A percentile compares a stretch with the other conserved stretches of the same genome.
Conservation (phyloP, 2,797 vertebrate genomes). For the Apodemus agrarius region DNA sequence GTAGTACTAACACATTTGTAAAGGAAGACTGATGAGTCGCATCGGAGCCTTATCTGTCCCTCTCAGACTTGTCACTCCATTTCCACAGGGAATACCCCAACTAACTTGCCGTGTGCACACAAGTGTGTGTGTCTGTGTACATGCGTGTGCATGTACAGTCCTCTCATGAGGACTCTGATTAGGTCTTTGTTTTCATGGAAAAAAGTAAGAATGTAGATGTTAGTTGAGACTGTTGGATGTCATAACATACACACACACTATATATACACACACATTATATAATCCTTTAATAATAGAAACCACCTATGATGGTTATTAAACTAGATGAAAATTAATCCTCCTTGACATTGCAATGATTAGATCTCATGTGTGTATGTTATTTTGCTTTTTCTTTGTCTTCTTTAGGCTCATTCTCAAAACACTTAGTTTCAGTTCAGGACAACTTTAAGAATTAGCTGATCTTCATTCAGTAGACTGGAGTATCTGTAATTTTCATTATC, state of each 20-base stretch:
- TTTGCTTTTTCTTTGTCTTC: constrained; percentile 53
- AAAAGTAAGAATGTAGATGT: constrained; percentile 45
- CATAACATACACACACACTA: not conserved
- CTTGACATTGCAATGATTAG: constrained; percentile 21
- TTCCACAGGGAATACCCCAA: constrained; percentile 11
- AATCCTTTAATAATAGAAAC: constrained; percentile 31
- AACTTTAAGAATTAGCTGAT: not conserved
- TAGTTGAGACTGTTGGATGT: constrained; percentile 23
- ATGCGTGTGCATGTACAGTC: not conserved
- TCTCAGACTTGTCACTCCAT: constrained; percentile 25
- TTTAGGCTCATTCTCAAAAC: not conserved
- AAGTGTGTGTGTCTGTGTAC: not conserved
- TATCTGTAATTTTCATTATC: constrained; percentile 35
- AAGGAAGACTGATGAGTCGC: not conserved
- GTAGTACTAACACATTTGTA: not conserved
- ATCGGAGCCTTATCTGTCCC: not conserved
- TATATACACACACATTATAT: not conserved
- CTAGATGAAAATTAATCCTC: not conserved
- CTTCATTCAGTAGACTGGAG: constrained; percentile 7
- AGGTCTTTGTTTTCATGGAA: constrained; percentile 29
- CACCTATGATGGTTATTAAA: constrained; percentile 25
- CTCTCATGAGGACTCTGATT: constrained; percentile 21
- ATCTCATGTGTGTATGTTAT: not conserved
- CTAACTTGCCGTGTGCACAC: not conserved
- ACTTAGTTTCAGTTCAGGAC: not conserved